Evolutionary conservation across 2,797 vertebrate genomes (phyloP), one percentile per base, ranked within the genome.

Genomic region (Epinephelus malabaricus): DNA sequence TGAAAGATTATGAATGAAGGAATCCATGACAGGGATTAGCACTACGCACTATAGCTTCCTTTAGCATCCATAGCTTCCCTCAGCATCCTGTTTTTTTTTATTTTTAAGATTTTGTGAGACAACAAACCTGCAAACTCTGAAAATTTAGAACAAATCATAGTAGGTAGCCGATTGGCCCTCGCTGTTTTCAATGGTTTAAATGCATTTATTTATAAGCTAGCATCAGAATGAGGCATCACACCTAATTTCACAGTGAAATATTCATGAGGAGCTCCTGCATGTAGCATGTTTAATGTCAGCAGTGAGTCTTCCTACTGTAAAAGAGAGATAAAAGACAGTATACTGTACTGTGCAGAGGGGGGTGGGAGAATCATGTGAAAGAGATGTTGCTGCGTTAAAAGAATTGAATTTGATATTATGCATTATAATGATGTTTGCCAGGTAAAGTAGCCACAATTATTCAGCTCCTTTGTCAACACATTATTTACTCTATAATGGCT

Each of bases 181-280:
- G 2, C 50, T 60, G 70, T 77, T 82, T 86, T 71, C 59, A 30
- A 6, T 53, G 63, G 83, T 60, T 86, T 71, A 30, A 82, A 86
- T 88, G 62, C 73, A 85, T 90, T 88, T 85, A 85, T 90, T 89
- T 88, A 87, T 81, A 79, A 73, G 80, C 43, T 19, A 73, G 78
- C 71, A 63, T 65, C 67, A 79, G 71, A 87, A 86, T 84, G 86
- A 87, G 73, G 83, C 84, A 82, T 91, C 85, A 74, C 84, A 79
- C 34, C 55, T 88, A 84, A 85, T 90, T 84, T 92, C 86, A 89
- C 86, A 85, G 85, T 88, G 85, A 90, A 92, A 91, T 92, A 92
- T 91, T 90, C 82, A 93, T 86, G 76, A 83, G 74, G 47, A 76
- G 84, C 69, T 73, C 63, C 61, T 71, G 76, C 73, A 69, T 81